Conservation (phyloP, 2,797 vertebrate genomes). For the Vireo griseus region DNA sequence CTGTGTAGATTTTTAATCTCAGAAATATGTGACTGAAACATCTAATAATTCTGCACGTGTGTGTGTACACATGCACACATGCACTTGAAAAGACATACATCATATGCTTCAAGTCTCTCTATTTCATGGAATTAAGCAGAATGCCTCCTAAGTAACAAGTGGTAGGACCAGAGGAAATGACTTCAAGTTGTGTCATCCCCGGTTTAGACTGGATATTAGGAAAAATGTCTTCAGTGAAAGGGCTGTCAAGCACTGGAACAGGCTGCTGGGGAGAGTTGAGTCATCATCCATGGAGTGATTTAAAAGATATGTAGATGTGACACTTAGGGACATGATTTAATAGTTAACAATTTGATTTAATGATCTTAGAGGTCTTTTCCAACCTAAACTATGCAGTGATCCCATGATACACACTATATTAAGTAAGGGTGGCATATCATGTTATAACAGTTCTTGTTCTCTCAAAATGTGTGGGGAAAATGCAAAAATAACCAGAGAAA, state of each 20-base stretch:
- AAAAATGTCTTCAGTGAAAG: background rate
- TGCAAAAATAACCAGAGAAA: background rate
- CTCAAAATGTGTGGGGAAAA: background rate
- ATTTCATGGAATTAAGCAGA: background rate
- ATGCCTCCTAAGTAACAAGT: accelerated
- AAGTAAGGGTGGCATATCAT: background rate
- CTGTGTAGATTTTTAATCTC: background rate
- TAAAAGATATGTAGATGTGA: background rate
- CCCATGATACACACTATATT: background rate
- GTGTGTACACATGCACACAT: background rate
- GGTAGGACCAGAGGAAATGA: background rate
- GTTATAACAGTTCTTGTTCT: background rate
- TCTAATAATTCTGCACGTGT: background rate
- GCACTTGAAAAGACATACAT: background rate
- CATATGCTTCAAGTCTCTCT: background rate
- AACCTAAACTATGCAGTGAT: background rate
- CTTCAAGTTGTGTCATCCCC: background rate
- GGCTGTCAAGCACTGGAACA: background rate
- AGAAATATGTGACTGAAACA: background rate
- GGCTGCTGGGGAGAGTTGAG: background rate
- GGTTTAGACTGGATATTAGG: background rate
- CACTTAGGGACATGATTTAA: background rate
- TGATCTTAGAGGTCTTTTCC: background rate
- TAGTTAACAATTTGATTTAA: background rate
- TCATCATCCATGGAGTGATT: background rate